phyloP scores from a whole-genome alignment of 1,140 invertebrate species.

The Agrilus planipennis region DNA sequence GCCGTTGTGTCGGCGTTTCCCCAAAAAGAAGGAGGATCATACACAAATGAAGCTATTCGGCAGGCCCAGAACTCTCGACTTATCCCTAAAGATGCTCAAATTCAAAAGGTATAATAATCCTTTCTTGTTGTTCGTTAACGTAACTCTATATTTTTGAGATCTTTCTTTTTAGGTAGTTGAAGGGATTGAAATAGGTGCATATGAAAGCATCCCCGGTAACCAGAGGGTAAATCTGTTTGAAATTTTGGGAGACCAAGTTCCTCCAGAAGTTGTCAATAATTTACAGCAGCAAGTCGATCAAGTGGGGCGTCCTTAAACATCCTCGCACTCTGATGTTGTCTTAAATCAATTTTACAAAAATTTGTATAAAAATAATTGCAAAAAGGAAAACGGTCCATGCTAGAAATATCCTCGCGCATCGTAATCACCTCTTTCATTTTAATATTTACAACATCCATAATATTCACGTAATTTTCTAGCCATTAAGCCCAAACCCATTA shows the following conservation, averaged over 20 bases:
- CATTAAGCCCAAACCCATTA: too few species aligned
- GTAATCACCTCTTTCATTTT: too few species aligned
- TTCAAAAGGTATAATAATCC: constrained; percentile 49
- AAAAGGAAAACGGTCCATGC: too few species aligned
- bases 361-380: too few species aligned
- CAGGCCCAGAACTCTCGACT: constrained; percentile 72
- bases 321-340: too few species aligned
- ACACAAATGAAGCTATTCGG: constrained; percentile 73
- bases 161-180: constrained; percentile 54
- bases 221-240: constrained; percentile 70
- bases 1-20: constrained; percentile 45
- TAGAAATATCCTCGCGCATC: too few species aligned
- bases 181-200: constrained; percentile 69
- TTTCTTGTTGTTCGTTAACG: too few species aligned
- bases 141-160: neutral
- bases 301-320: constrained; percentile 59
- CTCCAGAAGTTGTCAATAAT: constrained; percentile 76
- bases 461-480: too few species aligned
- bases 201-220: constrained; percentile 69
- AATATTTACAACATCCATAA: too few species aligned
- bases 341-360: too few species aligned
- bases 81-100: constrained; percentile 73
- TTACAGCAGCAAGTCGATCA: constrained; percentile 69
- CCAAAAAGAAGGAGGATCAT: constrained; percentile 64
- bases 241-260: constrained; percentile 69